Evolutionary conservation across 1,140 invertebrate genomes (phyloP).

Genomic region (Drosophila bipectinata): DNA sequence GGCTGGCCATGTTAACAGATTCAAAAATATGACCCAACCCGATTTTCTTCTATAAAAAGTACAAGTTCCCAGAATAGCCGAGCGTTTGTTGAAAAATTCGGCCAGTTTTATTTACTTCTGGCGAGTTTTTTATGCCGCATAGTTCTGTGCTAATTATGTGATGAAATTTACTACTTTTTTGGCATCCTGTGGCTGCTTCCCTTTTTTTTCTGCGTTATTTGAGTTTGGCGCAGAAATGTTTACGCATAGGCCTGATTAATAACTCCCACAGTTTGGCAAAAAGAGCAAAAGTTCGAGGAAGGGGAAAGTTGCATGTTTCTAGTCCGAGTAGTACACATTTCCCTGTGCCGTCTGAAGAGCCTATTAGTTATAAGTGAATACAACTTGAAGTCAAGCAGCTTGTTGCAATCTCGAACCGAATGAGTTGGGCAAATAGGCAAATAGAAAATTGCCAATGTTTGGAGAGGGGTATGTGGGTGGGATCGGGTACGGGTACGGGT

Average conservation of each 20-base stretch:
- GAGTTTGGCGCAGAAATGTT: constrained; percentile 43
- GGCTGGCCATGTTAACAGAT: neutral
- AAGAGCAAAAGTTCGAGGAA: constrained; percentile 53
- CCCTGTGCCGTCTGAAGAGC: constrained; percentile 22
- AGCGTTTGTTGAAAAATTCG: constrained; percentile 16
- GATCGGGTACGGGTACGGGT: too few species aligned
- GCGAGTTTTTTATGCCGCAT: constrained; percentile 35
- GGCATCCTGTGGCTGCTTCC: constrained; percentile 53
- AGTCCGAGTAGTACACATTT: neutral
- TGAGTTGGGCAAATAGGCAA: constrained; percentile 76
- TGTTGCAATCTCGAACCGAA: constrained; percentile 73
- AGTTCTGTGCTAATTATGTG: constrained; percentile 68
- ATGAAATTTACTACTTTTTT: constrained; percentile 47
- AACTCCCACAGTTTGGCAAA: neutral
- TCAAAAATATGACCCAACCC: constrained; percentile 22
- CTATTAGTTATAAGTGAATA: constrained; percentile 65
- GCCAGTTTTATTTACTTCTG: constrained; percentile 15
- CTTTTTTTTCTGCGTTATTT: constrained; percentile 22
- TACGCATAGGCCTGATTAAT: constrained; percentile 38
- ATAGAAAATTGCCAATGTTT: constrained; percentile 79
- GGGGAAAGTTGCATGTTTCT: constrained; percentile 41
- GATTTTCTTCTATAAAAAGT: constrained; percentile 42
- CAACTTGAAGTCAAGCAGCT: constrained; percentile 60
- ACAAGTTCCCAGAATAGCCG: constrained; percentile 27
- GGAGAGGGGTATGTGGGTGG: neutral